Conservation (phyloP, 2,797 vertebrate genomes). For the Microctenopoma steveboyesi region DNA sequence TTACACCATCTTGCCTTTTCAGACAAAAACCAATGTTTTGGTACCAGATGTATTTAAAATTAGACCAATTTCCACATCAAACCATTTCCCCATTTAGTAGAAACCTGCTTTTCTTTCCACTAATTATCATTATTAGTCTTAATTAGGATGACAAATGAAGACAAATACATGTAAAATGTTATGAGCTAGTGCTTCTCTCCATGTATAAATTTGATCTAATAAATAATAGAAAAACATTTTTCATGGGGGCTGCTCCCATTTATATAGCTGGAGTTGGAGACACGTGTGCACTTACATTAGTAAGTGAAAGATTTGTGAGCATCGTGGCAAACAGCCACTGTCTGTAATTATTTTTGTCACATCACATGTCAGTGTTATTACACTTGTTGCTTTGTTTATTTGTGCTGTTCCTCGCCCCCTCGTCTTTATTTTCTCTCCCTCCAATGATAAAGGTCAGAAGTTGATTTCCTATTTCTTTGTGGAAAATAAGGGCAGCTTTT, state of each 20-base stretch:
- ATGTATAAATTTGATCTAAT: neutral
- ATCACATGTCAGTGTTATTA: conserved; percentile 49
- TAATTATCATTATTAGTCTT: conserved; percentile 26
- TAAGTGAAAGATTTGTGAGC: neutral
- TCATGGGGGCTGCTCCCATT: neutral
- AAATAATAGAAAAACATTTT: neutral
- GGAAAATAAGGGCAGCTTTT: conserved; percentile 76
- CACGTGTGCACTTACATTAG: no score
- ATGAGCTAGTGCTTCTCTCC: conserved; percentile 4
- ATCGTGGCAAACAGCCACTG: neutral
- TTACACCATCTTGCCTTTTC: neutral
- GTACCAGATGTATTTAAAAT: neutral
- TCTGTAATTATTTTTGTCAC: conserved; percentile 17
- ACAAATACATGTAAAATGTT: conserved; percentile 20
- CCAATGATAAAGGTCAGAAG: conserved; percentile 59
- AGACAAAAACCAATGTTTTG: neutral
- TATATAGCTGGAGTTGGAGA: neutral
- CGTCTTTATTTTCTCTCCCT: conserved; percentile 56
- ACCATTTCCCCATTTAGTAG: conserved; percentile 12
- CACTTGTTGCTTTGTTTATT: conserved; percentile 70
- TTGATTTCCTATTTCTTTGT: conserved; percentile 73
- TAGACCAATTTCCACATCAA: conserved; percentile 29
- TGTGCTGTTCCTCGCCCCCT: conserved; percentile 50
- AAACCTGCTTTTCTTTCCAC: conserved; percentile 20
- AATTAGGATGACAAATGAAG: conserved; percentile 33